Conservation (phyloP, 2,888 invertebrate genomes). For the Diogma glabrata region DNA sequence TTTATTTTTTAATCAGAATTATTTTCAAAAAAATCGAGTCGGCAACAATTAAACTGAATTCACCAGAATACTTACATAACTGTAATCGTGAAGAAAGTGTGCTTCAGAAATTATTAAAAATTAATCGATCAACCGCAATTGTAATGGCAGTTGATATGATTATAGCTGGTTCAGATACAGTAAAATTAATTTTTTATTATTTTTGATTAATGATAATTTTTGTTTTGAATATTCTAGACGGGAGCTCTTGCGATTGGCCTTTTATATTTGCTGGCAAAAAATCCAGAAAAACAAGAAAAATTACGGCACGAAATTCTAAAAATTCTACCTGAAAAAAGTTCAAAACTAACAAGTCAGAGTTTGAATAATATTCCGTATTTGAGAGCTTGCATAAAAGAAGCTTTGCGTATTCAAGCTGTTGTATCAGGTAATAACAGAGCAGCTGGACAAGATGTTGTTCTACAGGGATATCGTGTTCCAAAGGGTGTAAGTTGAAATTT, state of each 20-base stretch:
- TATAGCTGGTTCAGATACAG: constrained; percentile 59
- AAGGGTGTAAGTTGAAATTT: constrained; percentile 40
- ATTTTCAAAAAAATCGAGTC: constrained; percentile 22
- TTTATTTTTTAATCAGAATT: constrained; percentile 32
- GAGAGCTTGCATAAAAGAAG: constrained; percentile 59
- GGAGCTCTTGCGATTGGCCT: constrained; percentile 36
- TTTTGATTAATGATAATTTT: not conserved
- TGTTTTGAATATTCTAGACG: constrained; percentile 31
- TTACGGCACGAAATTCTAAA: constrained; percentile 45
- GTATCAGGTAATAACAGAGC: constrained; percentile 43
- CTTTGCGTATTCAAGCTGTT: constrained; percentile 47
- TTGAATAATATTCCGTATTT: constrained; percentile 44
- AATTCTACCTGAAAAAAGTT: constrained; percentile 30
- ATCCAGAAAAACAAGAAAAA: constrained; percentile 51
- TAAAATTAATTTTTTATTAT: constrained; percentile 30
- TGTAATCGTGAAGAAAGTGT: constrained; percentile 44
- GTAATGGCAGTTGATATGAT: constrained; percentile 60
- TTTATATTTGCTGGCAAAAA: constrained; percentile 48
- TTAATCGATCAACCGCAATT: constrained; percentile 48
- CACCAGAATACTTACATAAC: not conserved
- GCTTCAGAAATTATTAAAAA: constrained; percentile 49
- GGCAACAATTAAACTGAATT: not conserved
- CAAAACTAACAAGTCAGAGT: constrained; percentile 32
- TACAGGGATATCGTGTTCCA: constrained; percentile 50
- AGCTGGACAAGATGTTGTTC: constrained; percentile 41